Base-by-base conservation (phyloP, 1,140 invertebrate genomes). In the Zaprionus camerounensis region DNA sequence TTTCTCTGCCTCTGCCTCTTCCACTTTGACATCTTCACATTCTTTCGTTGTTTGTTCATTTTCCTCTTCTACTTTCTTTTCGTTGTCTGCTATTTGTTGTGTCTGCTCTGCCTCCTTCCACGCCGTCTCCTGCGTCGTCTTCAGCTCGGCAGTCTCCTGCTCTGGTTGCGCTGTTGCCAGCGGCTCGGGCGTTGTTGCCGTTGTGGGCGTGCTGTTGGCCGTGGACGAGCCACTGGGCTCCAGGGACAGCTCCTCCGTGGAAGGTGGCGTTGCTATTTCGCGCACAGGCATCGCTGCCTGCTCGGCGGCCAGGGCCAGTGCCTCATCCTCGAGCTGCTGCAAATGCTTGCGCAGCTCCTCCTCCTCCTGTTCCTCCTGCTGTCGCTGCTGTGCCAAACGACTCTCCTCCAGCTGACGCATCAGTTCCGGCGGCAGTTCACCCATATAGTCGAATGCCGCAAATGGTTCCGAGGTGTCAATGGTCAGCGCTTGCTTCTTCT, bases 381-480 rank as follows among this genome's bases (percentile, higher is more conserved):
- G 46, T 31, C 61, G 70, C 38, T 57, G 70, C 56, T 72, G 56
- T 7, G 61, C 73, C 31, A 59, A 7, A 1, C 62, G 74, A 15
- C 12, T 67, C 53, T 78, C 81, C 44, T 90, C 81, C 58, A 88
- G 71, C 67, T 90, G 76, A n/a, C 63, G 81, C 15, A 88, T 71
- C 74, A 88, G 69, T 41, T 88, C 84, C 38, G 85, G 85, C 34
- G 85, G 74, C 55, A 91, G 17, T 46, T 90, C 85, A 7, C 71
- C 72, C 51, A 81, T 64, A 51, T 90, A 83, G 24, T 90, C 86
- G 20, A 85, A 81, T 7, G 67, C 66, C 11, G 78, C 77, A 24
- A 82, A 82, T 6, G 63, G 38, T 5, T 65, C 71, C n/a, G 62
- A 13, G 1, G 64, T 38, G 12, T 72, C 77, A 11, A 71, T 61